phyloP scores from a whole-genome alignment of 2,113 vertebrate genomes.

The Nestor notabilis region DNA sequence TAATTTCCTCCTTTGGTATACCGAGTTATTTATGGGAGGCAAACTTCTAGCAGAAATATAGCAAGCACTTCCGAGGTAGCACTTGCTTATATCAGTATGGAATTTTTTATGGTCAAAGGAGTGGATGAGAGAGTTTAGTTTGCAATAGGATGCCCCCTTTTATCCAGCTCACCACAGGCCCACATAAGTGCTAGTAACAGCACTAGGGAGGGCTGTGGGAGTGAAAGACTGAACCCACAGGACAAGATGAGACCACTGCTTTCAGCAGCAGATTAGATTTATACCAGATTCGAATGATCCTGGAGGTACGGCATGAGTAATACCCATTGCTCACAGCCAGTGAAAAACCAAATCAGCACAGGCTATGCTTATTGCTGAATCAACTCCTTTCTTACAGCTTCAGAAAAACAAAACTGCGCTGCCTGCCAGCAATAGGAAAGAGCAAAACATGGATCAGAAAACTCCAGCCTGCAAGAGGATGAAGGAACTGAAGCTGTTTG shows the following conservation, averaged over 20 bases:
- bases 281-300: not conserved
- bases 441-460: not conserved
- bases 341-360: not conserved
- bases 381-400: not conserved
- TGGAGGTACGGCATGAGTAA: not conserved
- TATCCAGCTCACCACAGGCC: conserved; percentile 5
- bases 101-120: not conserved
- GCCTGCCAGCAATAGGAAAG: not conserved
- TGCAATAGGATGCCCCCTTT: not conserved
- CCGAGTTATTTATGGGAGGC: not conserved
- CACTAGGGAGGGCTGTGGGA: not conserved
- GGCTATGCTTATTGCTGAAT: not conserved
- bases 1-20: not conserved
- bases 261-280: conserved; percentile 17
- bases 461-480: not conserved
- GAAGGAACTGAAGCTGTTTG: not conserved
- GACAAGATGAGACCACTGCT: not conserved
- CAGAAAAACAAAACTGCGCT: not conserved
- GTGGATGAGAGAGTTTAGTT: not conserved
- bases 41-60: not conserved
- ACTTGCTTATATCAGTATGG: not conserved
- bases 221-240: not conserved
- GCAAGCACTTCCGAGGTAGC: not conserved
- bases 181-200: not conserved
- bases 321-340: not conserved